Evolutionary conservation across 2,113 vertebrate genomes (phyloP).

Genomic region (Scopus umbretta): DNA sequence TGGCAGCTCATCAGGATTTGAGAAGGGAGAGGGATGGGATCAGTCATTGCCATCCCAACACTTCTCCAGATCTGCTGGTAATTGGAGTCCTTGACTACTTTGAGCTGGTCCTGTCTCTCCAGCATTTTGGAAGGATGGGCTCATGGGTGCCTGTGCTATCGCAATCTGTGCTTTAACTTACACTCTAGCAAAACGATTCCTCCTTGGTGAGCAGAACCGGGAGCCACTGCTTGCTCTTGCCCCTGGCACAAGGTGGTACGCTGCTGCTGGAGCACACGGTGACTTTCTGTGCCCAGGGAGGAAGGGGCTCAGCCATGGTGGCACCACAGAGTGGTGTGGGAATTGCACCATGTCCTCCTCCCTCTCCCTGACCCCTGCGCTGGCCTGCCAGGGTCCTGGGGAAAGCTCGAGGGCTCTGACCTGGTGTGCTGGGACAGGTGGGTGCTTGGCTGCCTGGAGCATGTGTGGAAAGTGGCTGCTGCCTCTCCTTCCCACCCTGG

Average conservation of each 20-base stretch:
- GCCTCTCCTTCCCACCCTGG: not conserved
- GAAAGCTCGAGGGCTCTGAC: not conserved
- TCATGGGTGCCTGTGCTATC: not conserved
- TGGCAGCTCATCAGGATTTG: not conserved
- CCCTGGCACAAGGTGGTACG: not conserved
- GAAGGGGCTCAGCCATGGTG: not conserved
- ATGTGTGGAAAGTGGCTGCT: rapidly evolving
- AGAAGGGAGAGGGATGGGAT: not conserved
- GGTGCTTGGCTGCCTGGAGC: not conserved
- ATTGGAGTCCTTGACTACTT: not conserved
- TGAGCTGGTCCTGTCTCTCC: not conserved
- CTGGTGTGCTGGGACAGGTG: not conserved
- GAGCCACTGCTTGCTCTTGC: not conserved
- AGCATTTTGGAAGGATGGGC: not conserved
- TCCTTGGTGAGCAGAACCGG: not conserved
- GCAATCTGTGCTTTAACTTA: not conserved
- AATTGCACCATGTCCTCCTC: not conserved
- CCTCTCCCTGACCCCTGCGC: not conserved
- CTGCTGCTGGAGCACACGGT: not conserved
- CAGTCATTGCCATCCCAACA: not conserved
- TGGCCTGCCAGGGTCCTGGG: not conserved
- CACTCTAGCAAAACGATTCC: not conserved
- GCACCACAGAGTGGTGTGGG: not conserved
- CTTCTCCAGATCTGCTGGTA: not conserved
- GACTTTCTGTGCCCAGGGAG: not conserved